Evolutionary conservation across 1,140 invertebrate genomes (phyloP).

Genomic region (Orius insidiosus): DNA sequence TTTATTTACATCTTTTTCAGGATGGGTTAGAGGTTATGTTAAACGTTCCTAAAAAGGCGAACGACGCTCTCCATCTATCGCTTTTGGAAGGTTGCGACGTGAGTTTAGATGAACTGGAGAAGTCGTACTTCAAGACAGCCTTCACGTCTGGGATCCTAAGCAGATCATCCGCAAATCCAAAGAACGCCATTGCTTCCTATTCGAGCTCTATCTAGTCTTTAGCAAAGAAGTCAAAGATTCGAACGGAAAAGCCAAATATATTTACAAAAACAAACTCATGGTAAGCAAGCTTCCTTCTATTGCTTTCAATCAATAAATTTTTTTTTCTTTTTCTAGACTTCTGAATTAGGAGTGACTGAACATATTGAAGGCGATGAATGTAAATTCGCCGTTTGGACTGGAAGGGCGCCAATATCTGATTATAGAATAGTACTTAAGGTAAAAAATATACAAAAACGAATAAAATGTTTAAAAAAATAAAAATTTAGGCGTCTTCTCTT

Average conservation of each 20-base stretch:
- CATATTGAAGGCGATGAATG: constrained; percentile 97
- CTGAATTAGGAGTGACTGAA: constrained; percentile 90
- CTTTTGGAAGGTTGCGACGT: constrained; percentile 92
- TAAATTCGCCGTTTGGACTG: constrained; percentile 98
- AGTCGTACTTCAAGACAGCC: constrained; percentile 80
- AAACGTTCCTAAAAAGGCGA: constrained; percentile 97
- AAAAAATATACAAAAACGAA: too few species aligned
- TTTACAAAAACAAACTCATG: constrained; percentile 93
- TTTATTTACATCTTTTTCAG: constrained; percentile 30
- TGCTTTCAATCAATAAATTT: too few species aligned
- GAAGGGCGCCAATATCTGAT: constrained; percentile 79
- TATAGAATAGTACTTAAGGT: constrained; percentile 79
- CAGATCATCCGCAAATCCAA: constrained; percentile 90
- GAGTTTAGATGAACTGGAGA: constrained; percentile 77
- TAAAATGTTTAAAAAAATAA: too few species aligned
- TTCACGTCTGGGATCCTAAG: constrained; percentile 95
- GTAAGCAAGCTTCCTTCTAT: too few species aligned
- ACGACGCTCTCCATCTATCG: constrained; percentile 96
- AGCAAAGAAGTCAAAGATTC: constrained; percentile 96
- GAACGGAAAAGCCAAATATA: constrained; percentile 82
- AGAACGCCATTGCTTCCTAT: constrained; percentile 94
- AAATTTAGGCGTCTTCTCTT: constrained; percentile 56
- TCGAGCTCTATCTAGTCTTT: constrained; percentile 91
- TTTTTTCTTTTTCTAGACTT: constrained; percentile 59
- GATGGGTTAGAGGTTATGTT: constrained; percentile 97